Percentiles rank a stretch among this genome's conserved stretches.
phyloP scores from a whole-genome alignment of 1,140 invertebrate genomes.

The Drosophila sproati region DNA sequence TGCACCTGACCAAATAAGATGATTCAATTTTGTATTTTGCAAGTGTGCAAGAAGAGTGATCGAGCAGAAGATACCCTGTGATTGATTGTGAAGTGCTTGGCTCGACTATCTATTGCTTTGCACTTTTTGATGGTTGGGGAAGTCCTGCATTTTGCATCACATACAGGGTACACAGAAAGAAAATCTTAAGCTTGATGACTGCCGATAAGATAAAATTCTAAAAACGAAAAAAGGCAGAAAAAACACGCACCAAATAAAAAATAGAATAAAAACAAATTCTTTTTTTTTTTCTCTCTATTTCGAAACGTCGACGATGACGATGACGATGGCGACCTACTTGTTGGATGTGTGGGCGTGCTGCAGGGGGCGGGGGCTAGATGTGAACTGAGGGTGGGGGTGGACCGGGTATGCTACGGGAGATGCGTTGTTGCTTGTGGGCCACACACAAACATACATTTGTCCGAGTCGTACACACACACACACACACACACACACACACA shows the following conservation, averaged over 20 bases:
- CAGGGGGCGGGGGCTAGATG: not conserved
- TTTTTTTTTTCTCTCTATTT: constrained; percentile 60
- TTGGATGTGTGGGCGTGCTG: constrained; percentile 65
- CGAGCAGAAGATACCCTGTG: not conserved
- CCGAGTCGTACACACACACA: too few species aligned
- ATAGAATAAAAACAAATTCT: constrained; percentile 27
- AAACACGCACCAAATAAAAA: constrained; percentile 27
- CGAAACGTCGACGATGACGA: constrained; percentile 59
- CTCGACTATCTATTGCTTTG: too few species aligned
- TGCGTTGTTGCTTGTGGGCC: too few species aligned
- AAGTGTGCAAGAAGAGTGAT: not conserved
- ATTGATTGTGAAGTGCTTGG: too few species aligned
- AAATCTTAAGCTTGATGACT: constrained; percentile 60
- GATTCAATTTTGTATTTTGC: too few species aligned
- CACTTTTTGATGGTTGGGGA: too few species aligned
- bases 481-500: too few species aligned
- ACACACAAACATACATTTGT: too few species aligned
- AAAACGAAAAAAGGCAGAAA: not conserved
- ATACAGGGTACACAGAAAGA: constrained; percentile 9
- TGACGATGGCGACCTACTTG: constrained; percentile 69
- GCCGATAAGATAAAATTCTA: constrained; percentile 72
- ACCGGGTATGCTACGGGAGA: not conserved
- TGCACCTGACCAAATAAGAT: too few species aligned
- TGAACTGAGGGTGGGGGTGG: not conserved
- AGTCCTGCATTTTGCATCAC: too few species aligned